These are phyloP conservation scores for Melopsittacus undulatus DNA, from an alignment of 2,797 vertebrate genomes.

Conservation along the genomic window DNA sequence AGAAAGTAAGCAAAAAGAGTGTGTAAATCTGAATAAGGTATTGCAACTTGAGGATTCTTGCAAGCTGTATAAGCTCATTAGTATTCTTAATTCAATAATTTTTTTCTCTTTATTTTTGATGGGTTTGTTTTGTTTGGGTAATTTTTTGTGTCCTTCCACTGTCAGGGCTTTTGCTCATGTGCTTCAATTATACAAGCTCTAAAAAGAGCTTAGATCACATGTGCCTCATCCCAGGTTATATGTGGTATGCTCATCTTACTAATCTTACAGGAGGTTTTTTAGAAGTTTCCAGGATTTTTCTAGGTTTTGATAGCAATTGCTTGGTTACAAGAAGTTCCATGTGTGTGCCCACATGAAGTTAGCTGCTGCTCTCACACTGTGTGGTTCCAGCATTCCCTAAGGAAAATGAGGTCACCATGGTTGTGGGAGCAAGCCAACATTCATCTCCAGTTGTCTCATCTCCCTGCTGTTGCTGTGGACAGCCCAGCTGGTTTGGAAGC, in stretches of 20 bases:
- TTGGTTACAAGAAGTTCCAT: background rate
- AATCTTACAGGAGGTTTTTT: background rate
- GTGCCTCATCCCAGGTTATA: background rate
- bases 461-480: background rate
- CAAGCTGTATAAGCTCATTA: background rate
- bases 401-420: background rate
- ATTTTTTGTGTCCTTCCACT: background rate
- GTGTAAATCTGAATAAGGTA: background rate
- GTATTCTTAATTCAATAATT: background rate
- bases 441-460: slow-evolving; percentile 22
- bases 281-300: background rate
- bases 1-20: background rate
- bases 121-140: background rate
- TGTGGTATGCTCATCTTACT: background rate
- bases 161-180: background rate
- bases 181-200: background rate
- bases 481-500: slow-evolving; percentile 10
- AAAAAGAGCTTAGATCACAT: background rate
- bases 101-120: background rate
- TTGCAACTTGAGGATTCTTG: background rate
- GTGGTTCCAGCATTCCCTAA: background rate
- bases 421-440: background rate
- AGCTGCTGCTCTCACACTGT: background rate
- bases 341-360: background rate
- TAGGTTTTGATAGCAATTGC: slow-evolving; percentile 1